Percentiles rank a stretch among this genome's conserved stretches.
These are phyloP conservation scores for Catharus minimus DNA, from an alignment of 2,113 vertebrate species.

Conservation along the genomic window DNA sequence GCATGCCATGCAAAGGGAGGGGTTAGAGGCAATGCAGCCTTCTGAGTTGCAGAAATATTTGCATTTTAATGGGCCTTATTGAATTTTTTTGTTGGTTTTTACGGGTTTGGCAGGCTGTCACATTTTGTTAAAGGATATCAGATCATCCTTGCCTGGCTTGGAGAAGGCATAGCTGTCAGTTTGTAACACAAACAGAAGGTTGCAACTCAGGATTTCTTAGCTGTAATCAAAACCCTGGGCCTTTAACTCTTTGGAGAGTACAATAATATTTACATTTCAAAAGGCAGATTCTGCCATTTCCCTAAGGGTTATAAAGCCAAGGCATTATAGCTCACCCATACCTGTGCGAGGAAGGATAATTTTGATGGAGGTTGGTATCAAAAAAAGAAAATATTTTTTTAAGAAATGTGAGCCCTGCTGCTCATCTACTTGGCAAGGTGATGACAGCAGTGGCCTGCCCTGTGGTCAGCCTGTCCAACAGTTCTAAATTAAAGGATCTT, in stretches of 20 bases:
- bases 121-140: background rate
- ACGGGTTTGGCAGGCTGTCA: background rate
- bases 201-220: background rate
- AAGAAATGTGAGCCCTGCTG: background rate
- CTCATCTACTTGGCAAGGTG: background rate
- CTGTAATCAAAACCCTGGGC: background rate
- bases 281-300: background rate
- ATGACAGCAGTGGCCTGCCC: background rate
- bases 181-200: background rate
- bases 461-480: background rate
- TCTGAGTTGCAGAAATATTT: constrained; percentile 4
- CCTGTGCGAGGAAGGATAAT: background rate
- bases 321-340: background rate
- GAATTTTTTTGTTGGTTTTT: constrained; percentile 2
- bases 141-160: background rate
- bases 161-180: background rate
- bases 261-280: background rate
- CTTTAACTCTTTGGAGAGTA: background rate
- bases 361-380: background rate
- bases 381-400: background rate
- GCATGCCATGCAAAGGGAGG: background rate
- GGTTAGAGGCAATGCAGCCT: background rate
- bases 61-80: background rate
- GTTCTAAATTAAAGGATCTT: background rate
- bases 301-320: background rate